Base-by-base conservation (phyloP, 2,113 vertebrate species). In the Microcebus lehilahytsara region DNA sequence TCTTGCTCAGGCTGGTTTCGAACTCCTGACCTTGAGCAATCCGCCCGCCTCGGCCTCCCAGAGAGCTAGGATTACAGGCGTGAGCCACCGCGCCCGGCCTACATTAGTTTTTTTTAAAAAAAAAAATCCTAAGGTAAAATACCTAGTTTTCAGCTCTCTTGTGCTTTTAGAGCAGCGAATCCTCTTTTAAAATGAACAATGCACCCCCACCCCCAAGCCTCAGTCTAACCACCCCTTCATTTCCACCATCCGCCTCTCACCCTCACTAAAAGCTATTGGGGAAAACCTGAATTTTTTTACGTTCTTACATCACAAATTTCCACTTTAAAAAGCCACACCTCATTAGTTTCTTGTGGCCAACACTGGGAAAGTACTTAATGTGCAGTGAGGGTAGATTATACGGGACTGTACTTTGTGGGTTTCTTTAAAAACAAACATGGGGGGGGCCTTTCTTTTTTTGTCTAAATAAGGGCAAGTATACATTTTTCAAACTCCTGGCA, bases 391-490 rank as follows among this genome's bases (percentile, higher is more conserved):
- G 51, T 72, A 46, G 62, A 34, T 56, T 51, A 16, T 40, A 40
- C 64, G 94, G 20, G 19, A 40, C 74, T 91, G n/a, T 12, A 17
- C 62, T 85, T 30, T 19, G 13, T n/a, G 34, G 14, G 3, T 66
- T 88, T 85, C 40, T 83, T 37, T 56, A 12, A 80, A 69, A 69
- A 83, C 32, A 89, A 37, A 74, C 16, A 46, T 46, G 42, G 42
- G 42, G 42, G 42, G 42, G 46, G 46, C 0, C 22, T 80, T 77
- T 49, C 20, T 83, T 64, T 94, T 94, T 94, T 85, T 86, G 64
- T 93, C 84, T 84, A 86, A 85, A 85, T 67, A 89, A 93, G 94
- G 74, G 37, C 90, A 89, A 40, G 34, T 77, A 7, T 72, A 67
- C 9, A 27, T 86, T 71, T 83, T 83, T 30, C 19, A 89, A 53